These are phyloP conservation scores for Copsychus sechellarum DNA, from an alignment of 2,113 vertebrate species.

Conservation along the genomic window DNA sequence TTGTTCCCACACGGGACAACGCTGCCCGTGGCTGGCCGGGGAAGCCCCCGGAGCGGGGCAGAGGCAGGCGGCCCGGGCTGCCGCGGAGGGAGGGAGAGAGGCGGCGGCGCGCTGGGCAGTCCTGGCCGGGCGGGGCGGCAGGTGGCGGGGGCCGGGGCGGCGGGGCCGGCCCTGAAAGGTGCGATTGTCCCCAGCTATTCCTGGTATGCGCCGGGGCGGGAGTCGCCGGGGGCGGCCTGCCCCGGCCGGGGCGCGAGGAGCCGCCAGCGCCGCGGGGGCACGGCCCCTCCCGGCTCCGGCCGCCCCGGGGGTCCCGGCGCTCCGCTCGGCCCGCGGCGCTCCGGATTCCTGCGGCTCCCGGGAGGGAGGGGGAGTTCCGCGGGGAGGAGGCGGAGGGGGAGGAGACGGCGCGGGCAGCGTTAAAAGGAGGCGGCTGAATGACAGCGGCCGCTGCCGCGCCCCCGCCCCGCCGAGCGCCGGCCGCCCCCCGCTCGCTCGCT, in stretches of 20 bases:
- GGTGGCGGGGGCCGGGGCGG: background rate
- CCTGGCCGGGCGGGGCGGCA: background rate
- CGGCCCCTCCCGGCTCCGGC: no score
- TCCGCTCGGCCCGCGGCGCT: background rate
- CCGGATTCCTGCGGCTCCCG: background rate
- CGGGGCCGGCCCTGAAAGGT: background rate
- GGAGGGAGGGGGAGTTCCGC: background rate
- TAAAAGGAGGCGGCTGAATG: constrained; percentile 46
- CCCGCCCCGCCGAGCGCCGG: background rate
- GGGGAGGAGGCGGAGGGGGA: background rate
- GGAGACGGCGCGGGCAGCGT: constrained; percentile 2
- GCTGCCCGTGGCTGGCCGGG: background rate
- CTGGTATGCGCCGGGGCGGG: background rate
- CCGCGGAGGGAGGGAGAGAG: background rate
- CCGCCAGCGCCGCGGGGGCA: background rate
- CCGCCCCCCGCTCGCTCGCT: background rate
- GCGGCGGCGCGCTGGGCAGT: background rate
- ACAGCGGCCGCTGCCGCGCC: background rate
- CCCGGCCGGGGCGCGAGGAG: background rate
- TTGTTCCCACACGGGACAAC: background rate
- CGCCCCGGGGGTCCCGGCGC: background rate
- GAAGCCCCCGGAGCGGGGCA: background rate
- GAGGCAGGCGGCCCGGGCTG: background rate
- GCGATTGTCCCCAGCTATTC: background rate
- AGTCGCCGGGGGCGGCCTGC: background rate